Evolutionary conservation across 2,113 vertebrate genomes (phyloP).

Genomic region (Orthochromis malagaraziensis): DNA sequence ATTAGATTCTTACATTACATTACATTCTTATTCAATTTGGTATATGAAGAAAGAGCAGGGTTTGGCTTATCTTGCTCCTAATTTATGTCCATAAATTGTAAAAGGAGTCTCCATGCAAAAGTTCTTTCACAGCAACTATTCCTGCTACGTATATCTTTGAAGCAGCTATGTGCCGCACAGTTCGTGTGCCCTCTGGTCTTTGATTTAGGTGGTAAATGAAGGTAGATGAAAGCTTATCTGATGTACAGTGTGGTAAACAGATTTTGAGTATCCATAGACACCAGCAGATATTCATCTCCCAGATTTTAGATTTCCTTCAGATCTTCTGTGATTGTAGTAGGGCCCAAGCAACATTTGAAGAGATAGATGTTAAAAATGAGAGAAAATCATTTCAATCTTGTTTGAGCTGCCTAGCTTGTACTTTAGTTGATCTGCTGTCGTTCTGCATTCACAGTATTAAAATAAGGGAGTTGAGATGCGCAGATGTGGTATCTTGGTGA

Average conservation of each 20-base stretch:
- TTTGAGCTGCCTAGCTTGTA: not conserved
- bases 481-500: not conserved
- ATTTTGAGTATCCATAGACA: not conserved
- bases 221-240: not conserved
- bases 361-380: not conserved
- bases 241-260: conserved; percentile 7
- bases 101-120: not conserved
- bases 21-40: not conserved
- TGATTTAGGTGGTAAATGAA: not conserved
- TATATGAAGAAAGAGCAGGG: not conserved
- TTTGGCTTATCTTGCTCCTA: not conserved
- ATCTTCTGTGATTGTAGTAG: not conserved
- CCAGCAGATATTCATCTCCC: not conserved
- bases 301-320: not conserved
- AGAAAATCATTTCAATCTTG: not conserved
- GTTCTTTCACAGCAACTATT: not conserved
- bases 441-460: not conserved
- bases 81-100: not conserved
- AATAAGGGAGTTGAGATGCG: not conserved
- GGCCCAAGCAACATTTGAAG: not conserved
- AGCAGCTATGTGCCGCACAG: not conserved
- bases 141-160: not conserved
- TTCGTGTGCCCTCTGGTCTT: not conserved
- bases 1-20: not conserved
- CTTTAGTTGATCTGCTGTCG: not conserved